phyloP scores from a whole-genome alignment of 1,140 invertebrate genomes.

The Drosophila novamexicana region DNA sequence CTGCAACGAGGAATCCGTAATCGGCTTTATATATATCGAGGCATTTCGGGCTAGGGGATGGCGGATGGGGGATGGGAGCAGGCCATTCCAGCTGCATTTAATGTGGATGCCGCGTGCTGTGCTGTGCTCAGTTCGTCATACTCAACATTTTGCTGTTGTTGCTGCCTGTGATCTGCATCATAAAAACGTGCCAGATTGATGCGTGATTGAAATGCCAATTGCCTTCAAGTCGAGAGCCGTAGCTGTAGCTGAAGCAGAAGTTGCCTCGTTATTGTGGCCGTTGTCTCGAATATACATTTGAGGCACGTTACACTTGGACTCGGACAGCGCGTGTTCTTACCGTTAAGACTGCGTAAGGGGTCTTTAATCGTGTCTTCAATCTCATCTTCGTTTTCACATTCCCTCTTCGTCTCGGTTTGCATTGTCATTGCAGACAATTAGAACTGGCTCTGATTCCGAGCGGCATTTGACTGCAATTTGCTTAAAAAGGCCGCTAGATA shows the following conservation, averaged over 20 bases:
- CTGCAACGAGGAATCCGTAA: slow-evolving; percentile 15
- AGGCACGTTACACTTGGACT: slow-evolving; percentile 15
- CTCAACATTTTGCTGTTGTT: slow-evolving; percentile 35
- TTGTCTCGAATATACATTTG: slow-evolving; percentile 6
- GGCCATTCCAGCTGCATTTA: slow-evolving; percentile 31
- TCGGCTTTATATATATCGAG: background rate
- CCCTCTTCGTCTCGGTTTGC: slow-evolving; percentile 46
- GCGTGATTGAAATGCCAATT: slow-evolving; percentile 84
- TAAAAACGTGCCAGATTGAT: slow-evolving; percentile 84
- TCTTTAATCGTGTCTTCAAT: slow-evolving; percentile 39
- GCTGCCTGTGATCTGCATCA: slow-evolving; percentile 79
- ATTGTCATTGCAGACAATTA: slow-evolving; percentile 78
- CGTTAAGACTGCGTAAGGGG: slow-evolving; percentile 59
- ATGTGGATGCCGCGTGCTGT: slow-evolving; percentile 49
- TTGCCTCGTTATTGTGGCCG: slow-evolving; percentile 42
- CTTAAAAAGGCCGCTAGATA: slow-evolving; percentile 52
- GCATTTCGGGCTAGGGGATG: background rate
- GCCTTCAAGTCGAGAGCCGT: slow-evolving; percentile 31
- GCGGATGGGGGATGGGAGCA: background rate
- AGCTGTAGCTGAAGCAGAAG: slow-evolving; percentile 32
- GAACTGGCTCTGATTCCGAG: slow-evolving; percentile 33
- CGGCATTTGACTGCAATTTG: slow-evolving; percentile 57
- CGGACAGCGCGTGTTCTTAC: slow-evolving; percentile 61
- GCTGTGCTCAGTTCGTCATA: slow-evolving; percentile 60
- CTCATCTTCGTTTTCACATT: slow-evolving; percentile 1